phyloP scores from a whole-genome alignment of 2,888 invertebrate species.

The Eupithecia exiguata region DNA sequence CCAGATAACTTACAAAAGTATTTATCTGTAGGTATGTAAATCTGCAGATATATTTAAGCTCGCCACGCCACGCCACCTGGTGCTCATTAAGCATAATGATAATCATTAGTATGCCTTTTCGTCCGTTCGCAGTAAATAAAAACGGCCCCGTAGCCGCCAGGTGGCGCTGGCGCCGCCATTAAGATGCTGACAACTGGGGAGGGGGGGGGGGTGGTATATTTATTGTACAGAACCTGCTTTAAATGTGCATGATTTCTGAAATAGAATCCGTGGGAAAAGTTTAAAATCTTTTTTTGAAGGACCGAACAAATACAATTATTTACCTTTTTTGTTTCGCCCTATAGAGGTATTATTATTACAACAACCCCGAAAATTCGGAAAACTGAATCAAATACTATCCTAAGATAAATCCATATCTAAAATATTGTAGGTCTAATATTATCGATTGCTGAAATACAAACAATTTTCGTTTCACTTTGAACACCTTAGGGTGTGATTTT shows the following conservation, averaged over 20 bases:
- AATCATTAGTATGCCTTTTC: conserved; percentile 60
- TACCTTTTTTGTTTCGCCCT: no score
- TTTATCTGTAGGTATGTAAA: background rate
- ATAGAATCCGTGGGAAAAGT: background rate
- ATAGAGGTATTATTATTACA: no score
- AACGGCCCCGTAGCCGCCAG: conserved; percentile 60
- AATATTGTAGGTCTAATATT: no score
- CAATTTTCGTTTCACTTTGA: no score
- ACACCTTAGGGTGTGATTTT: no score
- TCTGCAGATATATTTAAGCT: background rate
- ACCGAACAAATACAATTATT: background rate
- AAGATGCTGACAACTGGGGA: conserved; percentile 50
- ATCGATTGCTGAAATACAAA: no score
- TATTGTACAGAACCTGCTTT: conserved; percentile 12
- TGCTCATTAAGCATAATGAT: conserved; percentile 49
- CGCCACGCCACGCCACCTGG: conserved; percentile 18
- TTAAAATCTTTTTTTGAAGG: background rate
- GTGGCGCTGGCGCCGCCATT: conserved; percentile 57
- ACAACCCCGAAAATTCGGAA: no score
- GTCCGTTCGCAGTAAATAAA: conserved; percentile 60
- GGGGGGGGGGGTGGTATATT: conserved; percentile 19
- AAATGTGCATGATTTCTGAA: background rate
- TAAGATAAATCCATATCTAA: no score
- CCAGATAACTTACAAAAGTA: background rate
- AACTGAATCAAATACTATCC: no score